Percentiles rank a stretch among this genome's conserved stretches.
Conservation (phyloP, 1,140 invertebrate genomes). For the Drepana arcuata region DNA sequence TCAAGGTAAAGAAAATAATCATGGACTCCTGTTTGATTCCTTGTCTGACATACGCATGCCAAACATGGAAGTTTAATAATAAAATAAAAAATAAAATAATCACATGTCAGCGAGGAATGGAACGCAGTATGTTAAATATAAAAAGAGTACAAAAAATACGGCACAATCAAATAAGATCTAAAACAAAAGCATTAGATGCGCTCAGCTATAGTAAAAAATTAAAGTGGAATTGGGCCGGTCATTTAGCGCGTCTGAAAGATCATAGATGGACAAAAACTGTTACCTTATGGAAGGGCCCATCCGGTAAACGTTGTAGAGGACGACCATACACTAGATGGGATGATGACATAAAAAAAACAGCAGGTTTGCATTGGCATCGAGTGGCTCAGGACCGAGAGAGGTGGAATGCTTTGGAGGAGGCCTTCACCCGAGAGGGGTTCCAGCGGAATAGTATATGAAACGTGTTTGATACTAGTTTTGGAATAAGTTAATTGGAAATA, state of each 20-base stretch:
- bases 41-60: neutral
- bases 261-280: neutral
- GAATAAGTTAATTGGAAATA: too few relatives aligned
- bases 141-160: neutral
- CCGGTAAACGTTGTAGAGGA: neutral
- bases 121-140: slow-evolving; percentile 1
- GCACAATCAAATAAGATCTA: neutral
- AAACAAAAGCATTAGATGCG: neutral
- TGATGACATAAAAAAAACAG: neutral
- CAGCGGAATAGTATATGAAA: too few relatives aligned
- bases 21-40: neutral
- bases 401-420: neutral
- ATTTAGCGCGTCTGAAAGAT: neutral
- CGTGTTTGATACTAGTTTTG: too few relatives aligned
- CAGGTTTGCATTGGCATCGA: neutral
- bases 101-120: neutral
- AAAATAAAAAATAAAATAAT: slow-evolving; percentile 5
- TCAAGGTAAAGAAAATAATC: slow-evolving; percentile 1
- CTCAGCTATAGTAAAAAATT: neutral
- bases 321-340: neutral
- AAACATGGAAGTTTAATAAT: neutral
- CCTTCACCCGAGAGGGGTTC: neutral
- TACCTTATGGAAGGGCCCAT: neutral
- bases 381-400: neutral
- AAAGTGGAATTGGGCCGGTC: neutral